Evolutionary conservation across 1,140 invertebrate species (phyloP).

Genomic region (Aradophagus sp.): DNA sequence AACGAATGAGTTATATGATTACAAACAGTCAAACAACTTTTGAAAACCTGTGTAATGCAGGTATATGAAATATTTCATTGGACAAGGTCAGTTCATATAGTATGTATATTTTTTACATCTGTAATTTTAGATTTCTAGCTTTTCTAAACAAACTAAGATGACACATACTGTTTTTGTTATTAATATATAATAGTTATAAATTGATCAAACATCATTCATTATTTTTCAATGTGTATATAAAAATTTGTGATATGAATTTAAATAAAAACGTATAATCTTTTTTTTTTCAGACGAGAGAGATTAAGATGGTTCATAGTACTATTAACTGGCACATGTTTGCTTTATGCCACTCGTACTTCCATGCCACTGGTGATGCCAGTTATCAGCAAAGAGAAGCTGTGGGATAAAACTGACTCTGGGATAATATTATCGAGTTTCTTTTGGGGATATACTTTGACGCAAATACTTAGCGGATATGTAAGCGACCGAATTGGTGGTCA

Average conservation of each 20-base stretch:
- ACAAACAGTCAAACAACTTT: conserved; percentile 16
- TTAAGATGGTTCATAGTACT: conserved; percentile 79
- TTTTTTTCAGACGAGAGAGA: conserved; percentile 72
- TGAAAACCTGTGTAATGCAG: conserved; percentile 40
- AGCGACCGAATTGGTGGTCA: conserved; percentile 83
- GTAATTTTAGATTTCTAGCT: no score
- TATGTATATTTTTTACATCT: not conserved
- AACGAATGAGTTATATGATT: conserved; percentile 19
- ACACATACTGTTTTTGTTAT: no score
- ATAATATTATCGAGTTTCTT: conserved; percentile 84
- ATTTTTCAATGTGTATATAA: not conserved
- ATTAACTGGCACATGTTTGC: conserved; percentile 79
- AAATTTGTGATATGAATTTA: not conserved
- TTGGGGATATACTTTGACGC: conserved; percentile 85
- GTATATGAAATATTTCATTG: conserved; percentile 49
- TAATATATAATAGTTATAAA: no score
- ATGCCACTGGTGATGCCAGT: conserved; percentile 81
- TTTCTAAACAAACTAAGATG: no score
- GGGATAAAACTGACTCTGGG: conserved; percentile 83
- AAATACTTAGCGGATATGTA: conserved; percentile 82
- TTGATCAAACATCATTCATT: not conserved
- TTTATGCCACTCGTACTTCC: conserved; percentile 82
- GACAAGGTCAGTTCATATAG: conserved; percentile 33
- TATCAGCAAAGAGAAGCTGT: conserved; percentile 80
- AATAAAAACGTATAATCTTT: conserved; percentile 12